Conservation (phyloP, 2,113 vertebrate species). For the Phalacrocorax pelagicus region DNA sequence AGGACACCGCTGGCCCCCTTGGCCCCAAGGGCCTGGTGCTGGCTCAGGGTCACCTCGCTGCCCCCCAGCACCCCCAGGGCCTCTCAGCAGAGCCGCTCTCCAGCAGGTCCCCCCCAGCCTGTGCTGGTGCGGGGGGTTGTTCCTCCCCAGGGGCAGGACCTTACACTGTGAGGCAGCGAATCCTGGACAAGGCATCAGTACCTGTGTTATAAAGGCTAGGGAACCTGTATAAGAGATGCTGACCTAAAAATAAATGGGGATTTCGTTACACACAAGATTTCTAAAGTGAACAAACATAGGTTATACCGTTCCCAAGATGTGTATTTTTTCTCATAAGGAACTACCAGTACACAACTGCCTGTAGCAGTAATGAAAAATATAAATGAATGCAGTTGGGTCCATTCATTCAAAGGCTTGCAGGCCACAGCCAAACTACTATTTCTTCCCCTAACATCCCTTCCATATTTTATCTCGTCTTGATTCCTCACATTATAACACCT, state of each 20-base stretch:
- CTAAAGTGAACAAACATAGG: background rate
- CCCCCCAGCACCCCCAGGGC: too few relatives aligned
- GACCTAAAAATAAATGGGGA: background rate
- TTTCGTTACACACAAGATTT: background rate
- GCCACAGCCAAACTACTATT: background rate
- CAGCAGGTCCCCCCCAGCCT: too few relatives aligned
- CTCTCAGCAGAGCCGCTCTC: too few relatives aligned
- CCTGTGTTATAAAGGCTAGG: background rate
- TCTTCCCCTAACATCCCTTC: background rate
- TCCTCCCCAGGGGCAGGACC: too few relatives aligned
- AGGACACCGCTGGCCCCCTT: too few relatives aligned
- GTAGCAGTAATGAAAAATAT: accelerated
- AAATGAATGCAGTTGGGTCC: accelerated
- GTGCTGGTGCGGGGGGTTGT: too few relatives aligned
- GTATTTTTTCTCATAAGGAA: background rate
- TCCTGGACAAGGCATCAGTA: background rate
- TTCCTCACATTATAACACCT: background rate
- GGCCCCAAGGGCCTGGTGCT: too few relatives aligned
- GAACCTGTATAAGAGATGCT: background rate
- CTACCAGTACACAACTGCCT: background rate
- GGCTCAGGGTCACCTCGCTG: too few relatives aligned
- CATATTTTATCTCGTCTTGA: background rate
- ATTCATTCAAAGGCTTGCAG: background rate
- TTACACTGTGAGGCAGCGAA: too few relatives aligned
- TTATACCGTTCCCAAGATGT: accelerated